A percentile compares a stretch with the other conserved stretches of the same genome.
These are phyloP conservation scores for Salmo trutta DNA, from an alignment of 2,797 vertebrate species.

Conservation along the genomic window DNA sequence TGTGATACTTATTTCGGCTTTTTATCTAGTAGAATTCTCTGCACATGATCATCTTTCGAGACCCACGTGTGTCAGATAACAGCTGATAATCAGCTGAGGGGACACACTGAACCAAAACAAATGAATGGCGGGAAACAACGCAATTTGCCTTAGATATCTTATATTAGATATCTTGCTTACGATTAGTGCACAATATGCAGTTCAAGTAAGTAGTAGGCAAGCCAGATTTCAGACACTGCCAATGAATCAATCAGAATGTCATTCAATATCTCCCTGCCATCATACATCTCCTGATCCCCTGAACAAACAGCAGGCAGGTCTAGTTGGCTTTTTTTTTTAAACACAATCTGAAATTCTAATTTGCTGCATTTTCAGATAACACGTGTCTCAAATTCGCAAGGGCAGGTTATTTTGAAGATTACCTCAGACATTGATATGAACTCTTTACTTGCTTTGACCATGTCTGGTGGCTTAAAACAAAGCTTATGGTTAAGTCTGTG, in stretches of 20 bases:
- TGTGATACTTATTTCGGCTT: too few relatives aligned
- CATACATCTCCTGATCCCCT: constrained; percentile 19
- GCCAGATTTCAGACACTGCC: too few relatives aligned
- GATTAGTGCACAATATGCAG: too few relatives aligned
- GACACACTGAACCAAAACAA: too few relatives aligned
- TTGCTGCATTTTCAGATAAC: constrained; percentile 5
- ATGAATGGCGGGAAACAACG: too few relatives aligned
- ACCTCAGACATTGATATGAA: constrained; percentile 12
- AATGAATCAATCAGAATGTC: constrained; percentile 19
- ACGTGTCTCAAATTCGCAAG: constrained; percentile 1
- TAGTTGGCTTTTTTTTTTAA: constrained; percentile 33
- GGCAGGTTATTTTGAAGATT: constrained; percentile 2
- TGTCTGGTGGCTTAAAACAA: background rate
- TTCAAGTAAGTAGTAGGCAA: too few relatives aligned
- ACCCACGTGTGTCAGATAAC: too few relatives aligned
- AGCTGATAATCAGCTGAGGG: too few relatives aligned
- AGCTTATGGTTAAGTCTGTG: background rate
- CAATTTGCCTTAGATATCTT: too few relatives aligned
- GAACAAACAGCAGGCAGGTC: constrained; percentile 27
- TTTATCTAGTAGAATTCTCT: too few relatives aligned
- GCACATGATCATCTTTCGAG: too few relatives aligned
- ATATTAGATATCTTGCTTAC: too few relatives aligned
- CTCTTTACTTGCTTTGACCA: background rate
- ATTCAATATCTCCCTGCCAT: constrained; percentile 4
- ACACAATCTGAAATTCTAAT: constrained; percentile 29